Conservation (phyloP, 2,113 vertebrate genomes). For the Ammodytes dubius region DNA sequence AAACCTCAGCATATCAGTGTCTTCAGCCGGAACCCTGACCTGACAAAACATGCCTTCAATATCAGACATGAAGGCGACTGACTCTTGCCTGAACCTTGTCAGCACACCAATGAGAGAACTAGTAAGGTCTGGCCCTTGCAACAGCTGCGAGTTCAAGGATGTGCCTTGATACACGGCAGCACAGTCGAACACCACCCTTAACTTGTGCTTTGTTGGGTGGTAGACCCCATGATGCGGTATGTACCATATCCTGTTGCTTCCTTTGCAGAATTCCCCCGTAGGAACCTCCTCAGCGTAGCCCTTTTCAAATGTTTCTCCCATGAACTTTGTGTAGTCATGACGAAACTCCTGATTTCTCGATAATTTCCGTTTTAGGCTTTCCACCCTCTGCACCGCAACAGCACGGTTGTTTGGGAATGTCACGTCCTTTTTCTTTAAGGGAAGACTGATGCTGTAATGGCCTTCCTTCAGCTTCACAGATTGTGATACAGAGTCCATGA, state of each 20-base stretch:
- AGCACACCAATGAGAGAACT: too few relatives aligned
- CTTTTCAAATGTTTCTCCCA: not conserved
- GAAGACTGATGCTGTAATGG: not conserved
- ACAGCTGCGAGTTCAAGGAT: not conserved
- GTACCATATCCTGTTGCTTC: not conserved
- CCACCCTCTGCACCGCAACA: not conserved
- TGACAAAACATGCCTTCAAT: too few relatives aligned
- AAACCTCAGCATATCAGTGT: too few relatives aligned
- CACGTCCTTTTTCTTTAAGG: not conserved
- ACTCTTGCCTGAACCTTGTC: too few relatives aligned
- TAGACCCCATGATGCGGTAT: constrained; percentile 1
- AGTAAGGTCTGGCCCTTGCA: not conserved
- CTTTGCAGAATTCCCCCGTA: not conserved
- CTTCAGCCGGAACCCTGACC: too few relatives aligned
- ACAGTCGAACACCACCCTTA: constrained; percentile 6
- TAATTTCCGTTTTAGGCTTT: not conserved
- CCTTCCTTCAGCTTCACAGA: not conserved
- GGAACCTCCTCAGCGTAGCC: not conserved
- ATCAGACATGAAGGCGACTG: too few relatives aligned
- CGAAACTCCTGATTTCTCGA: not conserved
- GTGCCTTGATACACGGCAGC: not conserved
- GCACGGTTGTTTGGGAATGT: not conserved
- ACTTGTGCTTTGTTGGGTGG: not conserved
- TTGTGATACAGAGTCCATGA: not conserved
- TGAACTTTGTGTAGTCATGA: not conserved